Percentiles rank a stretch among this genome's conserved stretches.
Conservation (phyloP, 1,140 invertebrate genomes). For the Drosophila parvula region DNA sequence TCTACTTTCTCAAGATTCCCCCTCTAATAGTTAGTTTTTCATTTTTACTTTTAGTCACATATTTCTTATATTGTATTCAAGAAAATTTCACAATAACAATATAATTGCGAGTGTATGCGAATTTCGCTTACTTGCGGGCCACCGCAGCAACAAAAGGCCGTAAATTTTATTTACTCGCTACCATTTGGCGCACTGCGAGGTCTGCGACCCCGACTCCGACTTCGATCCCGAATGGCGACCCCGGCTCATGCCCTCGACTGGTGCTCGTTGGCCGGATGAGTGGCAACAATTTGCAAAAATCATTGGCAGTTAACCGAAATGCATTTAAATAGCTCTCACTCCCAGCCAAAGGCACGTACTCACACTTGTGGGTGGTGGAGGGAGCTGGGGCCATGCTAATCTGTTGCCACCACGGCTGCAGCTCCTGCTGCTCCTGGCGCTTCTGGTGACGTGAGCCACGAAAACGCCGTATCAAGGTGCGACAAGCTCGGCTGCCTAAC, state of each 20-base stretch:
- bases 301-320: constrained; percentile 33
- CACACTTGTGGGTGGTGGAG: not conserved
- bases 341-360: constrained; percentile 20
- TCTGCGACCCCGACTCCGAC: constrained; percentile 1
- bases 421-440: not conserved
- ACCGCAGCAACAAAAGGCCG: constrained; percentile 76
- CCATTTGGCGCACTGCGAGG: constrained; percentile 55
- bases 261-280: constrained; percentile 2
- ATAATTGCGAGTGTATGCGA: constrained; percentile 14
- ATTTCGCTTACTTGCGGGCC: constrained; percentile 63
- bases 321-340: constrained; percentile 36
- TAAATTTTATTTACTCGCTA: constrained; percentile 77
- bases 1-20: too few species aligned
- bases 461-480: constrained; percentile 13
- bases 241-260: constrained; percentile 10
- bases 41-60: too few species aligned
- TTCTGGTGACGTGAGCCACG: constrained; percentile 20
- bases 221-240: not conserved
- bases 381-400: constrained; percentile 4
- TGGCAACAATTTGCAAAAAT: constrained; percentile 40
- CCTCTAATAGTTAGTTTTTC: too few species aligned
- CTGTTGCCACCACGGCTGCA: not conserved
- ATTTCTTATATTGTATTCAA: not conserved
- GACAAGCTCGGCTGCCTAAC: constrained; percentile 29
- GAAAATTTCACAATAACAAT: not conserved